A percentile compares a stretch with the other conserved stretches of the same genome.
phyloP scores from a whole-genome alignment of 2,888 invertebrate genomes.

The Ophraella communa region DNA sequence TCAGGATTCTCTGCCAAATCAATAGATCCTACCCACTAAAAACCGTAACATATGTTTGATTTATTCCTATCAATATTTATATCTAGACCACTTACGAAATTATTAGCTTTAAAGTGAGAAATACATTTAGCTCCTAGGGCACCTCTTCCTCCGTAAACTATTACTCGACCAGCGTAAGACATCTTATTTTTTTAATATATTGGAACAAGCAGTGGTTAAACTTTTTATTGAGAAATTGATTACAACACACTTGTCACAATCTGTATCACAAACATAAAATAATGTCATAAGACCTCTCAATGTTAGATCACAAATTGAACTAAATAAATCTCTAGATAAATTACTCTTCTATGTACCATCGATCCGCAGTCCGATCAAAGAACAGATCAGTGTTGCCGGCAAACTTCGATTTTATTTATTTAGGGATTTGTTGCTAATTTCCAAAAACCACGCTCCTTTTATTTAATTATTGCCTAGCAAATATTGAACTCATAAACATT shows the following conservation, averaged over 20 bases:
- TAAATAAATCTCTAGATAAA: too few relatives aligned
- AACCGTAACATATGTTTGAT: slow-evolving; percentile 21
- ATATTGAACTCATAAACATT: too few relatives aligned
- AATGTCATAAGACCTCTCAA: too few relatives aligned
- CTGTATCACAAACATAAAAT: too few relatives aligned
- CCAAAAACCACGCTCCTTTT: too few relatives aligned
- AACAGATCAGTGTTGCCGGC: too few relatives aligned
- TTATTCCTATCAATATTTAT: slow-evolving; percentile 28
- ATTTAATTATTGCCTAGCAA: too few relatives aligned
- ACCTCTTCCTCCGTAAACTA: slow-evolving; percentile 95
- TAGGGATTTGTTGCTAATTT: too few relatives aligned
- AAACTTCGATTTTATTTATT: too few relatives aligned
- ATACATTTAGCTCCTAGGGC: slow-evolving; percentile 92
- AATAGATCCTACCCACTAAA: slow-evolving; percentile 59
- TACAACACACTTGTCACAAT: not conserved
- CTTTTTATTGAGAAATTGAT: not conserved
- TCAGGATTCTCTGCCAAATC: slow-evolving; percentile 59
- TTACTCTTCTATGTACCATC: too few relatives aligned
- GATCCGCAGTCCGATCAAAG: too few relatives aligned
- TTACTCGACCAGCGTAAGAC: slow-evolving; percentile 68
- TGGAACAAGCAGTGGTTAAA: not conserved
- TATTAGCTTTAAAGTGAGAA: slow-evolving; percentile 85
- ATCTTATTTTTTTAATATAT: slow-evolving; percentile 30
- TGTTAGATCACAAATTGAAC: too few relatives aligned
- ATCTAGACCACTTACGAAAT: slow-evolving; percentile 72